Percentiles rank a stretch among this genome's conserved stretches.
Evolutionary conservation across 2,113 vertebrate species (phyloP).

Genomic region (Desmodus rotundus): DNA sequence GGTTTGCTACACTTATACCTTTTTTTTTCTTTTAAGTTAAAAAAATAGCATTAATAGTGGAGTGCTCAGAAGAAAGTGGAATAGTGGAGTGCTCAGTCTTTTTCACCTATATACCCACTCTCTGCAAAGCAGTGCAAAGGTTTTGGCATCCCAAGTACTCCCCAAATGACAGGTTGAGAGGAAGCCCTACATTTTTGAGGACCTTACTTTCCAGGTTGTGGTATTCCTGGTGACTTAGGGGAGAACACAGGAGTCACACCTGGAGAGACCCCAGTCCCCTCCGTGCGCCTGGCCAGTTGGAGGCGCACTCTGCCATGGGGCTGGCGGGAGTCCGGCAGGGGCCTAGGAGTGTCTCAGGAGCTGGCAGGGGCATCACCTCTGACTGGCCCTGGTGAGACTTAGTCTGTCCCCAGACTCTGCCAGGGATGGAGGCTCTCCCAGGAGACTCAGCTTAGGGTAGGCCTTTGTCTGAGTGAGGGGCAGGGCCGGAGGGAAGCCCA

Average conservation of each 20-base stretch:
- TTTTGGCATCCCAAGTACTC: background rate
- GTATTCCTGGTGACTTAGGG: background rate
- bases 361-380: background rate
- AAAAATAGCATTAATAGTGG: background rate
- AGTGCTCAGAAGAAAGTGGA: background rate
- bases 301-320: background rate
- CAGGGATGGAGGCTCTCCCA: background rate
- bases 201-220: background rate
- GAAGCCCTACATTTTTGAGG: background rate
- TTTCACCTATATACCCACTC: background rate
- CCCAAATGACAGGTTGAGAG: background rate
- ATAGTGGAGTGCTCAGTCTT: background rate
- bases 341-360: background rate
- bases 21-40: background rate
- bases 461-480: background rate
- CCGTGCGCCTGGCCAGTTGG: fast-evolving
- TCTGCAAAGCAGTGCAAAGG: background rate
- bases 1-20: background rate
- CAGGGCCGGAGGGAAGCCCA: background rate
- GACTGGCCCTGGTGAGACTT: background rate
- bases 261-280: background rate
- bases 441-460: background rate
- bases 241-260: background rate
- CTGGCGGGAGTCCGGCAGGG: no score
- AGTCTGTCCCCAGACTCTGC: background rate